phyloP scores from a whole-genome alignment of 2,113 vertebrate species.

The Ellobius talpinus region DNA sequence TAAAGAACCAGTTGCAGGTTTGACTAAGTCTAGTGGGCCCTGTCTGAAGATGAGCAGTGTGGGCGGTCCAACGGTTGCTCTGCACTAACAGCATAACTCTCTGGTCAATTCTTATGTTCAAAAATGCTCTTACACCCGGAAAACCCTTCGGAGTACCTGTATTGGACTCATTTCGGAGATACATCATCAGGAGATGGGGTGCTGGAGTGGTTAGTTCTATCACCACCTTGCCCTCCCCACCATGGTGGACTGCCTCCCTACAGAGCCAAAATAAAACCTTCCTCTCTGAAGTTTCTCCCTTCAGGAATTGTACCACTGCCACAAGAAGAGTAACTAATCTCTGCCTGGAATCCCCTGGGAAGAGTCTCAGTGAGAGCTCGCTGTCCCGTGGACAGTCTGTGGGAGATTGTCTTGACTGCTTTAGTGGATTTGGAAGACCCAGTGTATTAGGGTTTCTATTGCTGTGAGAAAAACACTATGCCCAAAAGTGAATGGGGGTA shows the following conservation, averaged over 20 bases:
- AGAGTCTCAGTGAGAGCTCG: not conserved
- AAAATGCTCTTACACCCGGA: not conserved
- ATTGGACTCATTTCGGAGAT: not conserved
- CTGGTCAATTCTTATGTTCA: not conserved
- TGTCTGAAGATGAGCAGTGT: not conserved
- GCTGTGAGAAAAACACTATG: not conserved
- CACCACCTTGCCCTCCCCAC: not conserved
- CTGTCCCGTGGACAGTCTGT: too few relatives aligned
- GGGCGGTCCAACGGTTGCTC: not conserved
- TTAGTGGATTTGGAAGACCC: not conserved
- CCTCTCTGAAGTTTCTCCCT: not conserved
- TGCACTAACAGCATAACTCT: fast-evolving
- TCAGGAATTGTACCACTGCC: not conserved
- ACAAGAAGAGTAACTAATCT: not conserved
- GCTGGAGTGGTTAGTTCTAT: not conserved
- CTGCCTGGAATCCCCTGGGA: not conserved
- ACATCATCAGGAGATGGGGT: not conserved
- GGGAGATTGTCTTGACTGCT: not conserved
- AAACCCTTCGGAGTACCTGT: not conserved
- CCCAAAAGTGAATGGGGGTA: too few relatives aligned
- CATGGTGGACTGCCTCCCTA: not conserved
- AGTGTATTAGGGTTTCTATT: not conserved
- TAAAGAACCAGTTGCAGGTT: constrained; percentile 29
- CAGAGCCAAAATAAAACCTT: not conserved
- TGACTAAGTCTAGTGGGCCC: not conserved